A percentile compares a stretch with the other conserved stretches of the same genome.
These are phyloP conservation scores for Calephelis perditalis DNA, from an alignment of 2,888 invertebrate species.

Conservation along the genomic window DNA sequence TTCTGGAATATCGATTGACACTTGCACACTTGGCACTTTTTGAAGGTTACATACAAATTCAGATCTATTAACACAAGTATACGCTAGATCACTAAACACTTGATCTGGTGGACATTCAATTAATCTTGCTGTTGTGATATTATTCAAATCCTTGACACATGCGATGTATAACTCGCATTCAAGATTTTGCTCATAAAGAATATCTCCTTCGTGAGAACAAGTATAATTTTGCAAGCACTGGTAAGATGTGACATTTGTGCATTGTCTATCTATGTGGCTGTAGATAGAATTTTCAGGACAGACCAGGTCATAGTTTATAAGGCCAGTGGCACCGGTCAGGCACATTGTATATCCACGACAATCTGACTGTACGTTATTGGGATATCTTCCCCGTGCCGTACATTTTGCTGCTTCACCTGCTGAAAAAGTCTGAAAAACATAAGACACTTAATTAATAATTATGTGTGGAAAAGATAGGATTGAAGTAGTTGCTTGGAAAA, in stretches of 20 bases:
- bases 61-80: conserved; percentile 43
- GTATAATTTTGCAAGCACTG: conserved; percentile 46
- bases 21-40: conserved; percentile 25
- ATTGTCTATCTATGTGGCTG: conserved; percentile 53
- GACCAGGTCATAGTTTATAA: conserved; percentile 48
- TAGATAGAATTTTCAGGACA: conserved; percentile 56
- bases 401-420: conserved; percentile 43
- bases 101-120: conserved; percentile 44
- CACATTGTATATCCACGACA: conserved; percentile 65
- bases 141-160: conserved; percentile 47
- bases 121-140: conserved; percentile 47
- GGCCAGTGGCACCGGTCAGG: conserved; percentile 41
- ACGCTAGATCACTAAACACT: conserved; percentile 39
- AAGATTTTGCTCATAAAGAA: conserved; percentile 32
- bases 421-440: conserved; percentile 50
- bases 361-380: conserved; percentile 45
- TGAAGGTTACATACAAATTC: conserved; percentile 36
- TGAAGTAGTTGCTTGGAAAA: too few species aligned
- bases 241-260: conserved; percentile 56
- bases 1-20: conserved; percentile 22
- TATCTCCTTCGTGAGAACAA: conserved; percentile 46
- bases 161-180: conserved; percentile 48
- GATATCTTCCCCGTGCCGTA: conserved; percentile 50
- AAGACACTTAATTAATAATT: background rate
- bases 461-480: too few species aligned